Conservation (phyloP, 2,888 invertebrate species). For the Ptychoptera albimana region DNA sequence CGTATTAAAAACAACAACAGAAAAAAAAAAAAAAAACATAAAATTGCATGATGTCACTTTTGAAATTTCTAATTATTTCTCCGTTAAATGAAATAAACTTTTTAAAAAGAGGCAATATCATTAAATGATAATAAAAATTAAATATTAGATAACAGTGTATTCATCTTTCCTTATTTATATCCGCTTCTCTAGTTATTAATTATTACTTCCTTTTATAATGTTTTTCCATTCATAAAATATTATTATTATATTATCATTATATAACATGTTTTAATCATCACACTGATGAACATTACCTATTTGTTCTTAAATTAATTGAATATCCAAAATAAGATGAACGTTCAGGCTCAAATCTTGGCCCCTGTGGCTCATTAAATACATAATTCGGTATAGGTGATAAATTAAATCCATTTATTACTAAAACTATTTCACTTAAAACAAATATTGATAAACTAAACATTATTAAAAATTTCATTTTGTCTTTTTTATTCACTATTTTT, state of each 20-base stretch:
- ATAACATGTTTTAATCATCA: too few species aligned
- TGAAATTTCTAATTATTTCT: too few species aligned
- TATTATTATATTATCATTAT: conserved; percentile 3
- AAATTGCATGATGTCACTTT: too few species aligned
- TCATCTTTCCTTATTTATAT: too few species aligned
- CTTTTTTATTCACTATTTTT: background rate
- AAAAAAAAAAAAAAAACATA: too few species aligned
- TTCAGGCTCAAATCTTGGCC: conserved; percentile 15
- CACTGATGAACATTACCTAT: too few species aligned
- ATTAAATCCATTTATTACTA: conserved; percentile 18
- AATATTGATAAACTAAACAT: background rate
- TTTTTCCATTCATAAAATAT: conserved; percentile 2
- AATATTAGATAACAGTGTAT: too few species aligned
- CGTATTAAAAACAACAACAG: too few species aligned
- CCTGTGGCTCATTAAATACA: conserved; percentile 17
- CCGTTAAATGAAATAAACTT: too few species aligned
- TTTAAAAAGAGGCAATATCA: too few species aligned
- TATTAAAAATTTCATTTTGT: background rate
- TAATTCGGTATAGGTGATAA: conserved; percentile 22
- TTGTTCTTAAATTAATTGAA: conserved; percentile 20
- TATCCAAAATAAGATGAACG: conserved; percentile 29
- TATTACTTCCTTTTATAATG: background rate
- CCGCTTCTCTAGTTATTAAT: background rate
- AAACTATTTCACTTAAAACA: background rate
- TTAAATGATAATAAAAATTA: too few species aligned